These are phyloP conservation scores for Erebia aethiops DNA, from an alignment of 2,888 invertebrate species.

Conservation along the genomic window DNA sequence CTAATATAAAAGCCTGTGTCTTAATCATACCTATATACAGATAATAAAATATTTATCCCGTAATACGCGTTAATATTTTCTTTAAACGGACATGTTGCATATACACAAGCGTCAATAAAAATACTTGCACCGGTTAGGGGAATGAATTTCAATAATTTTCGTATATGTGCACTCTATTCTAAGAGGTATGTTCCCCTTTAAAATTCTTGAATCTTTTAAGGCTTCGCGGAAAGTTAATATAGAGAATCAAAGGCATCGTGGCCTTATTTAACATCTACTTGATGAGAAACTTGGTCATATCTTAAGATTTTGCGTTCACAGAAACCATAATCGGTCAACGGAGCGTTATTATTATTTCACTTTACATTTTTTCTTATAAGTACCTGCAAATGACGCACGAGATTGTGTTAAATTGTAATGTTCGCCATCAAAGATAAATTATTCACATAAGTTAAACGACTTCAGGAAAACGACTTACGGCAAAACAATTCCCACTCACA, in stretches of 20 bases:
- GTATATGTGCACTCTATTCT: slow-evolving; percentile 21
- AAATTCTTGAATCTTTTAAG: slow-evolving; percentile 31
- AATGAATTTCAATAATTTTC: slow-evolving; percentile 29
- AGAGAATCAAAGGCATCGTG: slow-evolving; percentile 17
- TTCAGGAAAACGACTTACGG: no score
- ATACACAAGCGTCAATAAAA: slow-evolving; percentile 20
- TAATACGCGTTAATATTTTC: slow-evolving; percentile 22
- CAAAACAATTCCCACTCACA: no score
- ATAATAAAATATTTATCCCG: slow-evolving; percentile 3
- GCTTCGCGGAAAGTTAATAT: slow-evolving; percentile 35
- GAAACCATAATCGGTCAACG: slow-evolving; percentile 20
- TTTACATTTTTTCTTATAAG: neutral
- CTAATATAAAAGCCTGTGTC: neutral
- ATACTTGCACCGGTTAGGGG: slow-evolving; percentile 27
- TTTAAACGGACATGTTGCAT: slow-evolving; percentile 23
- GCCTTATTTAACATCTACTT: slow-evolving; percentile 24
- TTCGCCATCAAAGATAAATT: no score
- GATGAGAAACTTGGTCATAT: slow-evolving; percentile 19
- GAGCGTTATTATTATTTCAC: slow-evolving; percentile 19
- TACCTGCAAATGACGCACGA: neutral
- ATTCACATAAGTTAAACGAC: no score
- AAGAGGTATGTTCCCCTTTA: slow-evolving; percentile 19
- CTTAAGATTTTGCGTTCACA: slow-evolving; percentile 19
- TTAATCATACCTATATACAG: neutral
- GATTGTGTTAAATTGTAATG: no score